phyloP scores from a whole-genome alignment of 2,888 invertebrate species.

The Galeopsomyia nigrocyanea region DNA sequence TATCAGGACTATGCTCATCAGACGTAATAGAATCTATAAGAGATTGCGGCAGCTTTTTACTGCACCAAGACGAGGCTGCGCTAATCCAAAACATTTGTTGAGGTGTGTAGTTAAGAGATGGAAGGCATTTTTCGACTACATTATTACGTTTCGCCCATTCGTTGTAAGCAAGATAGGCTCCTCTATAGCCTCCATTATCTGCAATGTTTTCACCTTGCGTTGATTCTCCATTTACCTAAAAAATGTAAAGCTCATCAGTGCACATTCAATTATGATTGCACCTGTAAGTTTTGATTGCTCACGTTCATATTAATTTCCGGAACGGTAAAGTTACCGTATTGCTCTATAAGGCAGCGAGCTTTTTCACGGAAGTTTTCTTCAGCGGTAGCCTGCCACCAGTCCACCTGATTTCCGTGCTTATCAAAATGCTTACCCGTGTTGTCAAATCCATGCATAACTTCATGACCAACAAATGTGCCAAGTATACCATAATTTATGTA shows the following conservation, averaged over 20 bases:
- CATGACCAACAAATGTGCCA: slow-evolving; percentile 92
- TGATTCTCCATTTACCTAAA: slow-evolving; percentile 32
- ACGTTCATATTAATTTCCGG: slow-evolving; percentile 83
- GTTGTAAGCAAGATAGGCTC: slow-evolving; percentile 68
- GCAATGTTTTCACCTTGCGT: slow-evolving; percentile 43
- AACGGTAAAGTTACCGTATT: not conserved
- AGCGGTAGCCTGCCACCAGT: slow-evolving; percentile 93
- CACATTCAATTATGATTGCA: too few relatives aligned
- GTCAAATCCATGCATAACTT: slow-evolving; percentile 92
- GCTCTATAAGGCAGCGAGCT: slow-evolving; percentile 78
- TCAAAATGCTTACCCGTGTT: slow-evolving; percentile 94
- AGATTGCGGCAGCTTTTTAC: slow-evolving; percentile 37
- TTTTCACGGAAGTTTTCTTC: slow-evolving; percentile 86
- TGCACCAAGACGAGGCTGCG: slow-evolving; percentile 48
- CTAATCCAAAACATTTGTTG: slow-evolving; percentile 69
- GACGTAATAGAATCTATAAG: slow-evolving; percentile 30
- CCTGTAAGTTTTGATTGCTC: slow-evolving; percentile 52
- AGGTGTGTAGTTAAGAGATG: slow-evolving; percentile 57
- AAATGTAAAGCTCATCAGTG: not conserved
- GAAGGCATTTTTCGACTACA: slow-evolving; percentile 54
- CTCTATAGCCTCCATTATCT: slow-evolving; percentile 66
- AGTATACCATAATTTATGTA: slow-evolving; percentile 95
- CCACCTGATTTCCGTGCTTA: slow-evolving; percentile 90
- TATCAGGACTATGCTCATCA: slow-evolving; percentile 45
- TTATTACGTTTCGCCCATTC: slow-evolving; percentile 52